These are phyloP conservation scores for Morpho helenor DNA, from an alignment of 2,888 invertebrate genomes.

Conservation along the genomic window DNA sequence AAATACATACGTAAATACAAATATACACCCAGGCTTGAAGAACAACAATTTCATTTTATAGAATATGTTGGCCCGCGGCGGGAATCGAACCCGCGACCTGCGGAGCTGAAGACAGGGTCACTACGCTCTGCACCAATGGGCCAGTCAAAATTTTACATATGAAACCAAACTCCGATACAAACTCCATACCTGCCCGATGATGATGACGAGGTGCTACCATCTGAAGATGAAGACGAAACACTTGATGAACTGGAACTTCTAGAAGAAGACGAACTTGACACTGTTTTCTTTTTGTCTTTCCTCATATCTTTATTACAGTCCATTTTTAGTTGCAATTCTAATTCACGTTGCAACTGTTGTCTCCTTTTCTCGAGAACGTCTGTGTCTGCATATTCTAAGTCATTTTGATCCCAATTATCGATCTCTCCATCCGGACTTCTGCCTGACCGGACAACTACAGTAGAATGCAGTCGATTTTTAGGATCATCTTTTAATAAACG, in stretches of 20 bases:
- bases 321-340: constrained; percentile 88
- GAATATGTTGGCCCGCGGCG: no score
- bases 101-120: no score
- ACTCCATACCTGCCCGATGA: constrained; percentile 76
- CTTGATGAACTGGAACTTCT: constrained; percentile 82
- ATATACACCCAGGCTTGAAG: no score
- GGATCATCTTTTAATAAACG: constrained; percentile 79
- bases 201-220: constrained; percentile 82
- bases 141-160: no score
- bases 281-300: constrained; percentile 84
- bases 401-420: constrained; percentile 88
- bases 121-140: no score
- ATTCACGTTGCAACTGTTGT: constrained; percentile 86
- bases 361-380: constrained; percentile 87
- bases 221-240: constrained; percentile 82
- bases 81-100: no score
- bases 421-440: constrained; percentile 83
- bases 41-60: no score
- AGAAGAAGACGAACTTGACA: constrained; percentile 84
- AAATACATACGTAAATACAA: no score
- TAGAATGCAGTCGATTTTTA: constrained; percentile 82
- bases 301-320: constrained; percentile 83
- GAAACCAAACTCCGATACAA: no score
- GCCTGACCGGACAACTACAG: constrained; percentile 79
- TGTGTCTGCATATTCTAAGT: constrained; percentile 89